These are phyloP conservation scores for Ganaspis brasiliensis DNA, from an alignment of 2,888 invertebrate genomes.

Conservation along the genomic window DNA sequence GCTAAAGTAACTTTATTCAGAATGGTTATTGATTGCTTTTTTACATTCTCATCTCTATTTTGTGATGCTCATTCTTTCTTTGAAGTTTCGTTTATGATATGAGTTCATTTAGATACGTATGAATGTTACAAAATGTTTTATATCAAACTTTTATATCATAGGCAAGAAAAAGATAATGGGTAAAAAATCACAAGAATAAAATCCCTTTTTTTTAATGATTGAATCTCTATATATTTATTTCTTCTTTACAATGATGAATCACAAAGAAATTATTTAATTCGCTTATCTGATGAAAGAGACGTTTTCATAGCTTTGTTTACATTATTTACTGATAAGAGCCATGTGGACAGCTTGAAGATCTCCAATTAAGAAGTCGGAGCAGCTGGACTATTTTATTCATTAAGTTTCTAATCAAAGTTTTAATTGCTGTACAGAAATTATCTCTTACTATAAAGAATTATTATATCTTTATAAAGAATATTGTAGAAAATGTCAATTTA, in stretches of 20 bases:
- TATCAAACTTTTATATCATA: too few relatives aligned
- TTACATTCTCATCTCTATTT: background rate
- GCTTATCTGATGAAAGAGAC: background rate
- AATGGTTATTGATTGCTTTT: background rate
- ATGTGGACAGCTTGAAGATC: background rate
- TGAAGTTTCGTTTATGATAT: background rate
- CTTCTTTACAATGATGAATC: background rate
- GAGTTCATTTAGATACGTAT: too few relatives aligned
- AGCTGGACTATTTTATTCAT: background rate
- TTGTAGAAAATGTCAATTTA: too few relatives aligned
- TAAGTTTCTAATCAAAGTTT: too few relatives aligned
- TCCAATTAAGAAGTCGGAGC: background rate
- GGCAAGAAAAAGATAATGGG: too few relatives aligned
- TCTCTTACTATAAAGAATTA: too few relatives aligned
- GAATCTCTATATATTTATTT: background rate
- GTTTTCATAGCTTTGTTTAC: slow-evolving; percentile 7
- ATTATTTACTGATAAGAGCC: background rate
- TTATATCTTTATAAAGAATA: too few relatives aligned
- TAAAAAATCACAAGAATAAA: too few relatives aligned
- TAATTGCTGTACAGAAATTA: too few relatives aligned
- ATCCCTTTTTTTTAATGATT: too few relatives aligned
- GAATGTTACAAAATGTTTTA: too few relatives aligned
- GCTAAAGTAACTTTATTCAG: background rate
- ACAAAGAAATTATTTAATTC: background rate
- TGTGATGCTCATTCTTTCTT: background rate